Evolutionary conservation across 2,888 invertebrate genomes (phyloP).

Genomic region (Synergus laeviventris): DNA sequence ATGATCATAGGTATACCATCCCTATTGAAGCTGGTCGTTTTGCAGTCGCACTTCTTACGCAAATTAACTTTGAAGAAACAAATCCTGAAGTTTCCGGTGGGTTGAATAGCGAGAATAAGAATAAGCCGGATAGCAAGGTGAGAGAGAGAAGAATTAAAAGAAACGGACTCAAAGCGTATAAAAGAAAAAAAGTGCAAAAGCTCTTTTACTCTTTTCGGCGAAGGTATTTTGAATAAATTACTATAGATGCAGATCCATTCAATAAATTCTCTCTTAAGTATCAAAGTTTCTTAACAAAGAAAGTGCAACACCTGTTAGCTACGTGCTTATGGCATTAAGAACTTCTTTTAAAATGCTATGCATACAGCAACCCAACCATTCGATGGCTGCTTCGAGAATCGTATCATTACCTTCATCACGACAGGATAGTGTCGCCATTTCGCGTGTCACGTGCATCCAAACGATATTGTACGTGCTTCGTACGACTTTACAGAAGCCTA

Average conservation of each 20-base stretch:
- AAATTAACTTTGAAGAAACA: not conserved
- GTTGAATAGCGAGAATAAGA: not conserved
- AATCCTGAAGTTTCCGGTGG: not conserved
- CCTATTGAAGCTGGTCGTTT: not conserved
- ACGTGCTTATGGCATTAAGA: constrained; percentile 70
- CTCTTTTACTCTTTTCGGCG: constrained; percentile 20
- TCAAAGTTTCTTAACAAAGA: constrained; percentile 68
- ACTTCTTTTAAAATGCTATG: constrained; percentile 72
- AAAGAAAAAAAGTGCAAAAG: not conserved
- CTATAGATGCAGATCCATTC: constrained; percentile 54
- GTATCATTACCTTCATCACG: not conserved
- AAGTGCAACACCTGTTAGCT: constrained; percentile 70
- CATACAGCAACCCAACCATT: constrained; percentile 64
- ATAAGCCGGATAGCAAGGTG: not conserved
- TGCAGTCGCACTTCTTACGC: not conserved
- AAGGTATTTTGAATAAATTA: constrained; percentile 46
- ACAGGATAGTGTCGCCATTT: not conserved
- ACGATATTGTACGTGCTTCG: constrained; percentile 4
- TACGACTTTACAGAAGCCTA: not conserved
- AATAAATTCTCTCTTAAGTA: constrained; percentile 70
- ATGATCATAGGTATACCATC: not conserved
- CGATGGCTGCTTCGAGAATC: constrained; percentile 12
- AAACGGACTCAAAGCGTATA: not conserved
- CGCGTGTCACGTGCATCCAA: constrained; percentile 29
- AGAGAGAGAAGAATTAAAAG: not conserved